These are phyloP conservation scores for Heliconius charithonia DNA, from an alignment of 2,888 invertebrate genomes.

Conservation along the genomic window DNA sequence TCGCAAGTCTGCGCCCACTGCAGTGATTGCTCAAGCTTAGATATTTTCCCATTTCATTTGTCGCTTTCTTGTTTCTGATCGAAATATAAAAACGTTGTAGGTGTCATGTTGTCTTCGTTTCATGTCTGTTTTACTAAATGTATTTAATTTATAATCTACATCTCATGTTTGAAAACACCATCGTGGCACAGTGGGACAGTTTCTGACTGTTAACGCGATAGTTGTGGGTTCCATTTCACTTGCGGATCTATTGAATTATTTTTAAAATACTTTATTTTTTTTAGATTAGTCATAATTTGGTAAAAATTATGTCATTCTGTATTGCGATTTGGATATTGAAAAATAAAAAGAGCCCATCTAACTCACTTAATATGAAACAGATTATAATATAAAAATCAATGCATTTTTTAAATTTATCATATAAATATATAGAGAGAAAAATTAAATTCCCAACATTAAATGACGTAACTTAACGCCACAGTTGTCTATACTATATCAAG, in stretches of 20 bases:
- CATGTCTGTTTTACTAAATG: slow-evolving; percentile 11
- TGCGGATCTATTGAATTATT: neutral
- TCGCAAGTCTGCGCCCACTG: slow-evolving; percentile 6
- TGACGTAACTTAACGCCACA: neutral
- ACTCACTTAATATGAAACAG: neutral
- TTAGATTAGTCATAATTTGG: too few species aligned
- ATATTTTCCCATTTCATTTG: slow-evolving; percentile 19
- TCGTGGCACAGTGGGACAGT: neutral
- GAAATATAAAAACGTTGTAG: slow-evolving; percentile 18
- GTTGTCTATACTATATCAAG: neutral
- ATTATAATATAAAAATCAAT: neutral
- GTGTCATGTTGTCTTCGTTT: slow-evolving; percentile 22
- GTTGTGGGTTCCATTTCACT: neutral
- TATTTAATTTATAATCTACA: neutral
- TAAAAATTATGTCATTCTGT: too few species aligned
- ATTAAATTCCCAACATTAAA: neutral
- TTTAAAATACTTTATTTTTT: too few species aligned
- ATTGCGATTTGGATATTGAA: too few species aligned
- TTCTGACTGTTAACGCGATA: neutral
- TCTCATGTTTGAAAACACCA: neutral
- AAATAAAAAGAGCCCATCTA: too few species aligned
- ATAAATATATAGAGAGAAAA: neutral
- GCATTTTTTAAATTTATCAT: neutral
- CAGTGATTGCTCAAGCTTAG: slow-evolving; percentile 14
- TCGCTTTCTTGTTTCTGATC: slow-evolving; percentile 32